Conservation (phyloP, 2,888 invertebrate genomes). For the Lapara coniferarum region DNA sequence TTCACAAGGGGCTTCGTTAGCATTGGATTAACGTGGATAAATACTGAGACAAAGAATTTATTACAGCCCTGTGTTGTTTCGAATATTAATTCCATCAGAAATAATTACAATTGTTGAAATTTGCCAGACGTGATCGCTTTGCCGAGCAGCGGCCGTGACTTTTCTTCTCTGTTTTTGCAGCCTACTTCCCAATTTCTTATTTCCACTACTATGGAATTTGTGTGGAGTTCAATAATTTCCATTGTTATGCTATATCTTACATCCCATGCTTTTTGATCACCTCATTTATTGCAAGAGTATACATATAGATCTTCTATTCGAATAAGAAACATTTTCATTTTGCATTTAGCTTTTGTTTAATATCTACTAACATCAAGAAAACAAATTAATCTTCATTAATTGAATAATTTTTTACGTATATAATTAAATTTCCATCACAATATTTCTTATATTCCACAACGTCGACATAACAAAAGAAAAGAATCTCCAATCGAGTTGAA, state of each 20-base stretch:
- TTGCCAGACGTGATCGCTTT: slow-evolving; percentile 19
- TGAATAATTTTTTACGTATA: no score
- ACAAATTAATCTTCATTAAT: no score
- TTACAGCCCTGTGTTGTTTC: not conserved
- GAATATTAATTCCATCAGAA: slow-evolving; percentile 24
- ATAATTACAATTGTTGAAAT: slow-evolving; percentile 24
- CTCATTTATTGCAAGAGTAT: no score
- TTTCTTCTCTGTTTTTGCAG: slow-evolving; percentile 18
- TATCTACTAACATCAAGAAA: no score
- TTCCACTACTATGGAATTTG: slow-evolving; percentile 7
- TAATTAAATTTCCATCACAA: no score
- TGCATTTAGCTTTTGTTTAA: no score
- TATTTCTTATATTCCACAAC: not conserved
- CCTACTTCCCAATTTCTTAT: slow-evolving; percentile 23
- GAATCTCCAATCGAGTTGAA: slow-evolving; percentile 33
- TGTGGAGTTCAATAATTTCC: no score
- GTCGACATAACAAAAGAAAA: not conserved
- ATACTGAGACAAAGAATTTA: slow-evolving; percentile 9
- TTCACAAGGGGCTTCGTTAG: slow-evolving; percentile 20
- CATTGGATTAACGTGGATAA: slow-evolving; percentile 21
- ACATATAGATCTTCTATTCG: no score
- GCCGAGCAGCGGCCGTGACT: slow-evolving; percentile 15
- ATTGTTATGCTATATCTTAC: no score
- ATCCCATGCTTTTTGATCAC: no score
- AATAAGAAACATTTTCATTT: no score